Evolutionary conservation across 2,888 invertebrate genomes (phyloP).

Genomic region (Dione juno): DNA sequence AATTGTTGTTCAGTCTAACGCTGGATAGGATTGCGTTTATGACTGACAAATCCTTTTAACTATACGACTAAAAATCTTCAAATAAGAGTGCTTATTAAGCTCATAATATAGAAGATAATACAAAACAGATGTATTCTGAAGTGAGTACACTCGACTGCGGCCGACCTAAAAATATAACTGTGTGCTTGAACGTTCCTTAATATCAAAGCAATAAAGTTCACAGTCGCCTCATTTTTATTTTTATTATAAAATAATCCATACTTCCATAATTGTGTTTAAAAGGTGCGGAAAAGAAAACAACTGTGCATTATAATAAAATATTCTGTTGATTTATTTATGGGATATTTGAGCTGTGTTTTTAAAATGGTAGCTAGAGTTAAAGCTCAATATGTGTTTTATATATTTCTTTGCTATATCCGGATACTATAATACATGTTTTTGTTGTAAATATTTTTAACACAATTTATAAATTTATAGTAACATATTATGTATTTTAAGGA

Average conservation of each 20-base stretch:
- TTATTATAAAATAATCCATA: background rate
- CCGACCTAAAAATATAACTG: background rate
- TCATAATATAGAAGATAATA: constrained; percentile 31
- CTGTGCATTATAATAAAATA: constrained; percentile 25
- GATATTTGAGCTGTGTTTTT: background rate
- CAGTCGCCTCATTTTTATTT: background rate
- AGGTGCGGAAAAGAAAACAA: constrained; percentile 28
- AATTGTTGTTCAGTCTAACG: no score
- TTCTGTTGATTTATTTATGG: constrained; percentile 28
- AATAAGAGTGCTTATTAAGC: constrained; percentile 13
- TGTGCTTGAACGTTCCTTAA: background rate
- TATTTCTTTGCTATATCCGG: no score
- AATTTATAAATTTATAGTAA: no score
- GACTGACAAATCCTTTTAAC: background rate
- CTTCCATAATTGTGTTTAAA: constrained; percentile 8
- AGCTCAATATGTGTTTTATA: background rate
- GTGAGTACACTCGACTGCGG: constrained; percentile 16
- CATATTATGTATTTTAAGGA: no score
- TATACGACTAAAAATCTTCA: constrained; percentile 6
- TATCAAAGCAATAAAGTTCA: background rate
- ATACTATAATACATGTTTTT: no score
- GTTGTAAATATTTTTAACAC: no score
- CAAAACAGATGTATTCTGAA: constrained; percentile 33
- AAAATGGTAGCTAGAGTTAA: background rate
- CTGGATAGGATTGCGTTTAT: background rate